Percentiles rank a stretch among this genome's conserved stretches.
Conservation (phyloP, 2,797 vertebrate species). For the Streptopelia turtur region DNA sequence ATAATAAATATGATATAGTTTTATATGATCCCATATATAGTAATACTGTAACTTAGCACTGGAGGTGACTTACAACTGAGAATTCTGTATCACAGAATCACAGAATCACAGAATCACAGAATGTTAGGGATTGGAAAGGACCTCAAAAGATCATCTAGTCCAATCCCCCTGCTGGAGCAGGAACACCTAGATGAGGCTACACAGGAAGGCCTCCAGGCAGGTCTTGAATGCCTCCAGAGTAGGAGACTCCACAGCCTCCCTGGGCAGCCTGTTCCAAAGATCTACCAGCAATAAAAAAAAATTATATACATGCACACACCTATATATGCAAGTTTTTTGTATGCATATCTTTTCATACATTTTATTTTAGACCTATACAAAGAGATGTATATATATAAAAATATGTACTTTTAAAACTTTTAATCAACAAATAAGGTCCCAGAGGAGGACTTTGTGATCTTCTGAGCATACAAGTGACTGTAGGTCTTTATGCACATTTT, state of each 20-base stretch:
- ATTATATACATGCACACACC: rapidly evolving
- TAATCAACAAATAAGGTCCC: background rate
- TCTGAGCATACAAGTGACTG: background rate
- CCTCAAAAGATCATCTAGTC: too few species aligned
- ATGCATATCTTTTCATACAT: background rate
- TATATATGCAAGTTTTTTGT: background rate
- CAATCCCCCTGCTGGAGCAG: too few species aligned
- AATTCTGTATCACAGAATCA: background rate
- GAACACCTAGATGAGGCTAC: too few species aligned
- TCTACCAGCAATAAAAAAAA: background rate
- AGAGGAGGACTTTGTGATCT: background rate
- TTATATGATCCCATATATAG: background rate
- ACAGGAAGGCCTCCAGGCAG: too few species aligned
- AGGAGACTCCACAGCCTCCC: too few species aligned
- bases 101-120: too few species aligned
- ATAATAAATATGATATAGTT: background rate
- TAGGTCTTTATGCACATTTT: background rate
- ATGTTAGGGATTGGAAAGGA: too few species aligned
- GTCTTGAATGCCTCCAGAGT: too few species aligned
- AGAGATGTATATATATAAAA: background rate
- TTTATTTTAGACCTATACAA: background rate
- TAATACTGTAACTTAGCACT: background rate
- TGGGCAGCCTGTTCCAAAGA: background rate
- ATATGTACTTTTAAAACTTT: rapidly evolving
- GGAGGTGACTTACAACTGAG: background rate